These are phyloP conservation scores for Pelecanoides urinatrix DNA, from an alignment of 2,113 vertebrate genomes.

Conservation along the genomic window DNA sequence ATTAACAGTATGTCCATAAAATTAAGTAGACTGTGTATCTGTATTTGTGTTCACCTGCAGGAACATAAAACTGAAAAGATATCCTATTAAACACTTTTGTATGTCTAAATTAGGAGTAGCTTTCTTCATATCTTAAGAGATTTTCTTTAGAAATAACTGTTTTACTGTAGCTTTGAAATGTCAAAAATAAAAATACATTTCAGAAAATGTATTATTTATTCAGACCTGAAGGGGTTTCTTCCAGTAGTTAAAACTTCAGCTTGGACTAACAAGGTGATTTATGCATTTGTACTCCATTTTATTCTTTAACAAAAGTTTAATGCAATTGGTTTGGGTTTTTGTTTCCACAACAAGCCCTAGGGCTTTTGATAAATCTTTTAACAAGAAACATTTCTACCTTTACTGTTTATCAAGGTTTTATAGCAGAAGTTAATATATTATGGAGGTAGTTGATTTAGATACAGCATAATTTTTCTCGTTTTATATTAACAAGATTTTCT, in stretches of 20 bases:
- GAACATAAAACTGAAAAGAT: background rate
- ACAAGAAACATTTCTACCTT: conserved; percentile 24
- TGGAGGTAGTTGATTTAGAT: background rate
- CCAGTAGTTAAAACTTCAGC: background rate
- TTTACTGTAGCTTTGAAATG: background rate
- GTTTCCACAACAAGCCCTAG: background rate
- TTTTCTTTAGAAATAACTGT: background rate
- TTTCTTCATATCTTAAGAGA: background rate
- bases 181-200: background rate
- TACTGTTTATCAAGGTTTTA: conserved; percentile 27
- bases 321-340: conserved; percentile 15
- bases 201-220: conserved; percentile 24
- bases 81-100: background rate
- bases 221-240: conserved; percentile 8
- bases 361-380: conserved; percentile 48
- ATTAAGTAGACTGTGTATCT: background rate
- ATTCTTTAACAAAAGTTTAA: conserved; percentile 31
- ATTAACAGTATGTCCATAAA: background rate
- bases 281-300: conserved; percentile 9
- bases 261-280: conserved; percentile 54
- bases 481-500: conserved; percentile 27
- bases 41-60: background rate
- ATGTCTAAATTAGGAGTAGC: background rate
- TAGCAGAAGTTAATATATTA: conserved; percentile 8
- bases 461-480: conserved; percentile 7